Evolutionary conservation across 2,113 vertebrate species (phyloP).

Genomic region (Neomonachus schauinslandi): DNA sequence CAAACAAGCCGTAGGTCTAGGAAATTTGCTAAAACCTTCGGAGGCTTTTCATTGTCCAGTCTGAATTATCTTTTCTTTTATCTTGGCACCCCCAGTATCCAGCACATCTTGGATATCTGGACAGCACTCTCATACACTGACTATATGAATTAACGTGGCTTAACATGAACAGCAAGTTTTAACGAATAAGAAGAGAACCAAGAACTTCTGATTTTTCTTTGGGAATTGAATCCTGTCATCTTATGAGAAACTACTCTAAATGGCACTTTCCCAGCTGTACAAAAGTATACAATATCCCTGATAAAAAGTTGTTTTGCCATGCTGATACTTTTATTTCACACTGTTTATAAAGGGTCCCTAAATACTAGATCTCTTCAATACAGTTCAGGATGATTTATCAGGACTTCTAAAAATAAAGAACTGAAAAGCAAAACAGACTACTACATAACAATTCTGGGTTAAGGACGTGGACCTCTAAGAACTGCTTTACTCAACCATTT

Average conservation of each 20-base stretch:
- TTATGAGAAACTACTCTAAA: constrained; percentile 2
- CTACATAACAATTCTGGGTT: background rate
- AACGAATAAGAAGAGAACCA: constrained; percentile 35
- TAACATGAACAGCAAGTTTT: constrained; percentile 34
- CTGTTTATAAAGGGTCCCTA: background rate
- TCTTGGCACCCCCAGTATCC: background rate
- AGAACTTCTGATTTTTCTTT: background rate
- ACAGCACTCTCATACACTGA: background rate
- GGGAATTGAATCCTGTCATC: background rate
- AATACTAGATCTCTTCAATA: constrained; percentile 39
- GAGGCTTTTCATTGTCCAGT: background rate
- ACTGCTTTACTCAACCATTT: background rate
- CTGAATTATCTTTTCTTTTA: constrained; percentile 19
- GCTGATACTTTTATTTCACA: constrained; percentile 6
- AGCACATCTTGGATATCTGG: background rate
- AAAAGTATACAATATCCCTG: background rate
- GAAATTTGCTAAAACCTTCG: background rate
- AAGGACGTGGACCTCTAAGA: background rate
- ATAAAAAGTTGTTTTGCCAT: constrained; percentile 22
- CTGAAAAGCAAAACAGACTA: background rate
- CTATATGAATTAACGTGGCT: background rate
- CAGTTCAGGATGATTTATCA: background rate
- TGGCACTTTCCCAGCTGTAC: background rate
- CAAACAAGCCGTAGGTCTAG: background rate
- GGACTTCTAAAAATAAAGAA: constrained; percentile 27